phyloP scores from a whole-genome alignment of 2,797 vertebrate genomes.

The Austrolebias charrua region DNA sequence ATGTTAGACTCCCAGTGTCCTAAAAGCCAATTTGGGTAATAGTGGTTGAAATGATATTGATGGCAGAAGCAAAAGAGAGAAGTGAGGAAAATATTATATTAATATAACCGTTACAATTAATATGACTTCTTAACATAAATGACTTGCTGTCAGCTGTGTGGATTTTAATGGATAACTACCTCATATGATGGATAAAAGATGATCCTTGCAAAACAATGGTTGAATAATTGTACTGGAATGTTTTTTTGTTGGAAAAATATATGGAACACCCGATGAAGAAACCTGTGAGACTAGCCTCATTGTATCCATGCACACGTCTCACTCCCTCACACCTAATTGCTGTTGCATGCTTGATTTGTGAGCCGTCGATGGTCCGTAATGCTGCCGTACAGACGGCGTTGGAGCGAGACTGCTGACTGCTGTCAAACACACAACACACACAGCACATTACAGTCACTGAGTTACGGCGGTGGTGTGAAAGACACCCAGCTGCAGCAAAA shows the following conservation, averaged over 20 bases:
- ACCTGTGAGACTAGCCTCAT: slow-evolving; percentile 1
- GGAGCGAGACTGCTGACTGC: slow-evolving; percentile 66
- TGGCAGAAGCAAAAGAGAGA: no score
- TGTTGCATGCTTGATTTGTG: slow-evolving; percentile 61
- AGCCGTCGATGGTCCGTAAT: slow-evolving; percentile 48
- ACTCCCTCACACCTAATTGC: slow-evolving; percentile 44
- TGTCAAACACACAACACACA: slow-evolving; percentile 35
- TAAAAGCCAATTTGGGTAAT: no score
- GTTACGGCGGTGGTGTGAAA: slow-evolving; percentile 20
- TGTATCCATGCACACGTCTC: slow-evolving; percentile 1
- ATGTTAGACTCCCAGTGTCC: no score
- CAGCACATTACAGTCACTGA: slow-evolving; percentile 43
- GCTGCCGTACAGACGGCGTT: slow-evolving; percentile 57
- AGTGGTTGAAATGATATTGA: no score
- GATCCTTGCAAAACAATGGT: neutral
- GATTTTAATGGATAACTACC: neutral
- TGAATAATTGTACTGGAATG: no score
- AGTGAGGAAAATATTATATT: no score
- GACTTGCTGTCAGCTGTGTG: no score
- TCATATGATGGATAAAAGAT: neutral
- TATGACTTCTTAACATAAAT: no score
- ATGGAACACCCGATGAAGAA: slow-evolving; percentile 11
- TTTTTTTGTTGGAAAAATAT: neutral
- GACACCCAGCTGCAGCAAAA: slow-evolving; percentile 24
- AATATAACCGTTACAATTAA: no score